phyloP scores from a whole-genome alignment of 2,888 invertebrate genomes.

The Creontiades dilutus region DNA sequence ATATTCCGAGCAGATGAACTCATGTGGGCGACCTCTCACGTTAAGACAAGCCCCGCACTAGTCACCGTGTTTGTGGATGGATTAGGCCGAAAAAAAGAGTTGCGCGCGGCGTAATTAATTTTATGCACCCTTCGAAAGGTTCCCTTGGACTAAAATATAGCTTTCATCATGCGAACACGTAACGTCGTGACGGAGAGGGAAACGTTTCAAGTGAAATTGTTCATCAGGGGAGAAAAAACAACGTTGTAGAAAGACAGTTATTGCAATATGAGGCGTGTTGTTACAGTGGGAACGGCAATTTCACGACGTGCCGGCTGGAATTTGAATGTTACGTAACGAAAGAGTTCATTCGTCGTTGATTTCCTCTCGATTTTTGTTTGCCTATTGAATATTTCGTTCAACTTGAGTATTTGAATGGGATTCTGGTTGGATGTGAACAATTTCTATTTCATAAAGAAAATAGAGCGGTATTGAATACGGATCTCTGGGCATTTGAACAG shows the following conservation, averaged over 20 bases:
- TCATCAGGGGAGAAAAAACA: slow-evolving; percentile 23
- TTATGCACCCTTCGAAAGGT: neutral
- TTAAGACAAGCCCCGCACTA: neutral
- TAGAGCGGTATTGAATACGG: too few relatives aligned
- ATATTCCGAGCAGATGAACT: neutral
- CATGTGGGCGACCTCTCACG: neutral
- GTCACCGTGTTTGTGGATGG: neutral
- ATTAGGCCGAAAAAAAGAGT: neutral
- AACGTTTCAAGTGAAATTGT: neutral
- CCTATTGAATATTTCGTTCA: too few relatives aligned
- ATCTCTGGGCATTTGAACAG: too few relatives aligned
- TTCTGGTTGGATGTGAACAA: neutral
- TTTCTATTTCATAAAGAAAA: too few relatives aligned
- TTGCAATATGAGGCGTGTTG: neutral
- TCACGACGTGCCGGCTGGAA: too few relatives aligned
- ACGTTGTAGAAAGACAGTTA: slow-evolving; percentile 6
- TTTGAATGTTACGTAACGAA: too few relatives aligned
- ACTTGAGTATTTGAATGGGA: too few relatives aligned
- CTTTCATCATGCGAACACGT: slow-evolving; percentile 15
- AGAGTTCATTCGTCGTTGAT: too few relatives aligned
- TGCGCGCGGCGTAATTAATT: slow-evolving; percentile 14
- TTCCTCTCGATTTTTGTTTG: too few relatives aligned
- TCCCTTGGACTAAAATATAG: neutral
- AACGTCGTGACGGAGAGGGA: neutral
- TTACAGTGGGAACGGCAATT: neutral